A percentile compares a stretch with the other conserved stretches of the same genome.
These are phyloP conservation scores for Pseudoatta argentina DNA, from an alignment of 1,140 invertebrate genomes.

Conservation along the genomic window DNA sequence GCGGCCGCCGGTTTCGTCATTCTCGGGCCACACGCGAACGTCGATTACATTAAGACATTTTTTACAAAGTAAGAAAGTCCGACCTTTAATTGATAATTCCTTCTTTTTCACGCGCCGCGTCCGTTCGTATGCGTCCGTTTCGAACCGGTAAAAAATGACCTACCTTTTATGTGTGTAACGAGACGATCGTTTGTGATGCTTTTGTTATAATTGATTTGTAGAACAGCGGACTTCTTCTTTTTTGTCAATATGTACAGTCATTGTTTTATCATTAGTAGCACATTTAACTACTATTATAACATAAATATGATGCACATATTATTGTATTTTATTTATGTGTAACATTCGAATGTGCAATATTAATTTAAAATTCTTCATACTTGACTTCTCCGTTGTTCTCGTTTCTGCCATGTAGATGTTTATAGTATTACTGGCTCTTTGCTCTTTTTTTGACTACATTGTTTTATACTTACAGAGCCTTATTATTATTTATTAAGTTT, in stretches of 20 bases:
- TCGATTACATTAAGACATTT: slow-evolving; percentile 64
- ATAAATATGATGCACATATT: not conserved
- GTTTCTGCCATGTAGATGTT: not conserved
- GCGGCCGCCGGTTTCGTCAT: slow-evolving; percentile 38
- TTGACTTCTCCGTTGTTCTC: not conserved
- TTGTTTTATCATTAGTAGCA: not conserved
- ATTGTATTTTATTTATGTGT: not conserved
- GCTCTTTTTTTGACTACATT: too few species aligned
- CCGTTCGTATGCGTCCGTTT: not conserved
- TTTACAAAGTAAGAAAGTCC: slow-evolving; percentile 51
- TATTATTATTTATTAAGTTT: too few species aligned
- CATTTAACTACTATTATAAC: not conserved
- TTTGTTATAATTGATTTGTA: slow-evolving; percentile 3
- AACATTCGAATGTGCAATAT: not conserved
- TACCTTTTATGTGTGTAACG: slow-evolving; percentile 19
- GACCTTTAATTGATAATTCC: slow-evolving; percentile 58
- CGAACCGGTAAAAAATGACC: slow-evolving; percentile 26
- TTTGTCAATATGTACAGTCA: not conserved
- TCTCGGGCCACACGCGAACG: slow-evolving; percentile 69
- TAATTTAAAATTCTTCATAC: not conserved
- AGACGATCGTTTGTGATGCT: slow-evolving; percentile 9
- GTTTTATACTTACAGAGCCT: too few species aligned
- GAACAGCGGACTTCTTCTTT: not conserved
- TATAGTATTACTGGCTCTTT: too few species aligned
- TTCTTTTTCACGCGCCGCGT: slow-evolving; percentile 31